phyloP scores from a whole-genome alignment of 2,888 invertebrate genomes.

The Lepeophtheirus nordmannii region DNA sequence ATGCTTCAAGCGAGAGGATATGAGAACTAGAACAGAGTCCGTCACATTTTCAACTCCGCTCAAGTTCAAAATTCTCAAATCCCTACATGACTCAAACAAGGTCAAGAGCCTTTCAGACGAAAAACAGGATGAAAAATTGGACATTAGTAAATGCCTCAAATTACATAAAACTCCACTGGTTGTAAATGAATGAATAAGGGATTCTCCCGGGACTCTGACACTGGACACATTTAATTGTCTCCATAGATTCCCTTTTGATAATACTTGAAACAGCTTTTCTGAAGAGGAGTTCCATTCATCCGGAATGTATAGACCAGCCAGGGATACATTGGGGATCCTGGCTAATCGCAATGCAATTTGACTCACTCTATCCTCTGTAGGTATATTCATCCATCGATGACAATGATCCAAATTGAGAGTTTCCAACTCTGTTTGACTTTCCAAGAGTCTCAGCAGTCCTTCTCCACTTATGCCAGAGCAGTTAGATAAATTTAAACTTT shows the following conservation, averaged over 20 bases:
- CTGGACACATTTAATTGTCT: not conserved
- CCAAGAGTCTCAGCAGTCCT: not conserved
- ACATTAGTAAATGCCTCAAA: not conserved
- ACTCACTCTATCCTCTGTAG: not conserved
- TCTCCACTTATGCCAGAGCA: not conserved
- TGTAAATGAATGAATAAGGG: not conserved
- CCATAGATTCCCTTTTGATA: not conserved
- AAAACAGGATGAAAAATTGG: not conserved
- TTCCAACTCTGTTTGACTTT: not conserved
- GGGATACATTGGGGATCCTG: not conserved
- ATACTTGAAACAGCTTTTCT: not conserved
- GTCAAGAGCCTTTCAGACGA: not conserved
- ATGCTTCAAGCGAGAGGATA: not conserved
- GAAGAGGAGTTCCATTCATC: not conserved
- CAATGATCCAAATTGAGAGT: not conserved
- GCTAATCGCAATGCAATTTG: not conserved
- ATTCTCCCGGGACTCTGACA: not conserved
- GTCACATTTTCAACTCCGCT: not conserved
- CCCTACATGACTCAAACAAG: not conserved
- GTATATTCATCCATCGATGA: not conserved
- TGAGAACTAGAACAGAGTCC: not conserved
- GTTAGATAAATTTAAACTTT: not conserved
- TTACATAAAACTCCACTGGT: not conserved
- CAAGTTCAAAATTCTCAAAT: not conserved
- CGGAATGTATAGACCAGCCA: not conserved